A percentile compares a stretch with the other conserved stretches of the same genome.
These are phyloP conservation scores for Matsumurasca onukii DNA, from an alignment of 1,140 invertebrate species.

Conservation along the genomic window DNA sequence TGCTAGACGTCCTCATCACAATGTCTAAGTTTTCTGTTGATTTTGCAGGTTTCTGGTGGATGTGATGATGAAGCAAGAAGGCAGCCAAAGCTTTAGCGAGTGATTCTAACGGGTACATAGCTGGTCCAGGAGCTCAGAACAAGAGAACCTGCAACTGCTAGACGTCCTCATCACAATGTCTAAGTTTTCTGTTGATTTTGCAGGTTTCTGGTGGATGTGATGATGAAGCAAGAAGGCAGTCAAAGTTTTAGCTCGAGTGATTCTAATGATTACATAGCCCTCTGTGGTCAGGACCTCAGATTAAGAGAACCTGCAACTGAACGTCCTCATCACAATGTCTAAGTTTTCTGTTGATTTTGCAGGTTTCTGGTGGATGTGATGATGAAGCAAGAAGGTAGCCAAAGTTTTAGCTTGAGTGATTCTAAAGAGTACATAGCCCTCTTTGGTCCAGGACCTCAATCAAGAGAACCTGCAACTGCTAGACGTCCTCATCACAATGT, in stretches of 20 bases:
- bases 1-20: too few relatives aligned
- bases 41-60: slow-evolving; percentile 48
- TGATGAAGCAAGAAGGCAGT: slow-evolving; percentile 47
- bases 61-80: slow-evolving; percentile 49
- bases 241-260: background rate
- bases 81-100: slow-evolving; percentile 14
- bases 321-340: too few relatives aligned
- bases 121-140: background rate
- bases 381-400: too few relatives aligned
- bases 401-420: too few relatives aligned
- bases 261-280: slow-evolving; percentile 1
- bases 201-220: slow-evolving; percentile 49
- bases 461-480: too few relatives aligned
- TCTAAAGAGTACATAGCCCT: too few relatives aligned
- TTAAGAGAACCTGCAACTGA: background rate
- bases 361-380: too few relatives aligned
- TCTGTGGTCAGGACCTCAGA: background rate
- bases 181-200: slow-evolving; percentile 33
- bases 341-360: too few relatives aligned
- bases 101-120: slow-evolving; percentile 15
- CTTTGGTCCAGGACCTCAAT: too few relatives aligned
- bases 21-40: too few relatives aligned
- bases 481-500: too few relatives aligned
- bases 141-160: slow-evolving; percentile 19
- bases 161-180: background rate